Conservation (phyloP, 2,113 vertebrate species). For the Capreolus pygargus region DNA sequence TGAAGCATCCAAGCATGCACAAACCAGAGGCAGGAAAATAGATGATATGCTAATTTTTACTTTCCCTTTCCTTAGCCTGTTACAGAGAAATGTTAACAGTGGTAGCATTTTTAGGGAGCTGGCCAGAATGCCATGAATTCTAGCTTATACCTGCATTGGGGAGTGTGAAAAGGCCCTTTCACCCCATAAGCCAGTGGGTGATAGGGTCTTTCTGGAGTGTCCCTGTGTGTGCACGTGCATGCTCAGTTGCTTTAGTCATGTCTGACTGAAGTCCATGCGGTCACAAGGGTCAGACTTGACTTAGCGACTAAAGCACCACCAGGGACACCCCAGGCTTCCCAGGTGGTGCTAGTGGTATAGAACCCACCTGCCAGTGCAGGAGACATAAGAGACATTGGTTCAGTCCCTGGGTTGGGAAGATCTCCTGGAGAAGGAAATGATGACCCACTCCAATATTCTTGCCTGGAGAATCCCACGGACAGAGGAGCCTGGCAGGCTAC, state of each 20-base stretch:
- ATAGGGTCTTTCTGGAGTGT: neutral
- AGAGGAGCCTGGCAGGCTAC: neutral
- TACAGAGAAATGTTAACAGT: neutral
- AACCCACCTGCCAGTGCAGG: neutral
- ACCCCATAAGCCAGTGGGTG: neutral
- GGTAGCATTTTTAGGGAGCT: neutral
- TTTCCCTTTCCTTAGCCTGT: neutral
- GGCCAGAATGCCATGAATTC: neutral
- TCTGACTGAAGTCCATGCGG: neutral
- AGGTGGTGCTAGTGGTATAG: neutral
- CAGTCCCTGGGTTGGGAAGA: neutral
- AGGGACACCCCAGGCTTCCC: neutral
- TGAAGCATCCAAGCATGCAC: neutral
- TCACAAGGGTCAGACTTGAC: too few species aligned
- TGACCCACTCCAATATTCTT: neutral
- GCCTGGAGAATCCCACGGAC: neutral
- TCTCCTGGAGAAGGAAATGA: neutral
- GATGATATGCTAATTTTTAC: constrained; percentile 3
- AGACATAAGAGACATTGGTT: neutral
- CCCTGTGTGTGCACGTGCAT: neutral
- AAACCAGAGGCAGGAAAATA: neutral
- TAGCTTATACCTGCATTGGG: neutral
- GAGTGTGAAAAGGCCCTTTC: neutral
- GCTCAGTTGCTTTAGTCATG: neutral
- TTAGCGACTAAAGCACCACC: too few species aligned